These are phyloP conservation scores for Diadema setosum DNA, from an alignment of 35 echinoderm and acorn worm species.

Conservation along the genomic window DNA sequence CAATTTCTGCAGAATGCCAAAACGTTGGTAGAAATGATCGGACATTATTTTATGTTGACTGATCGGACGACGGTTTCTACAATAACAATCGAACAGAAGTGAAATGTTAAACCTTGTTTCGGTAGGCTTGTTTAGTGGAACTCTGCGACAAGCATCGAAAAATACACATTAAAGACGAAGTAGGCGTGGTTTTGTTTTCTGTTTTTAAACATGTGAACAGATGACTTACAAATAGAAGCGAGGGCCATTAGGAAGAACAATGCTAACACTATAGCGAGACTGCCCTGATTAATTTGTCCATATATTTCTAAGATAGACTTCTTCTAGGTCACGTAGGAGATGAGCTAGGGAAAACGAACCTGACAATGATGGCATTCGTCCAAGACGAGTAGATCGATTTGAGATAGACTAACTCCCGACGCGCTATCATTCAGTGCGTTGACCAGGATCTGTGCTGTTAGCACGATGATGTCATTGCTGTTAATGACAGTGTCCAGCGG, in stretches of 20 bases:
- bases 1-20: slow-evolving; percentile 26
- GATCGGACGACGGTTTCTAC: too few relatives aligned
- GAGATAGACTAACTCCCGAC: slow-evolving; percentile 19
- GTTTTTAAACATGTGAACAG: neutral
- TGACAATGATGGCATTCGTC: slow-evolving; percentile 83
- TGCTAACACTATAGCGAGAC: neutral
- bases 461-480: slow-evolving; percentile 31
- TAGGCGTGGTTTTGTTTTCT: neutral
- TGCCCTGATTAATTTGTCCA: too few relatives aligned
- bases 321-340: too few relatives aligned
- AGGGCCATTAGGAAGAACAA: neutral
- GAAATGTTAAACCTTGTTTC: too few relatives aligned
- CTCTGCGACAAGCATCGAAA: too few relatives aligned
- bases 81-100: too few relatives aligned
- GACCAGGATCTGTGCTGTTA: slow-evolving; percentile 74
- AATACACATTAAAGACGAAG: neutral
- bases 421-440: slow-evolving; percentile 30
- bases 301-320: too few relatives aligned
- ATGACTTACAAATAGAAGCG: neutral
- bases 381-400: slow-evolving; percentile 55
- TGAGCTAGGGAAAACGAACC: too few relatives aligned
- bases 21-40: too few relatives aligned
- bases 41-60: too few relatives aligned
- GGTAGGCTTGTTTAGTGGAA: too few relatives aligned
- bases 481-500: slow-evolving; percentile 26